Evolutionary conservation across 2,888 invertebrate species (phyloP), one percentile per base, ranked within the genome.

Genomic region (Platypus cylindrus): DNA sequence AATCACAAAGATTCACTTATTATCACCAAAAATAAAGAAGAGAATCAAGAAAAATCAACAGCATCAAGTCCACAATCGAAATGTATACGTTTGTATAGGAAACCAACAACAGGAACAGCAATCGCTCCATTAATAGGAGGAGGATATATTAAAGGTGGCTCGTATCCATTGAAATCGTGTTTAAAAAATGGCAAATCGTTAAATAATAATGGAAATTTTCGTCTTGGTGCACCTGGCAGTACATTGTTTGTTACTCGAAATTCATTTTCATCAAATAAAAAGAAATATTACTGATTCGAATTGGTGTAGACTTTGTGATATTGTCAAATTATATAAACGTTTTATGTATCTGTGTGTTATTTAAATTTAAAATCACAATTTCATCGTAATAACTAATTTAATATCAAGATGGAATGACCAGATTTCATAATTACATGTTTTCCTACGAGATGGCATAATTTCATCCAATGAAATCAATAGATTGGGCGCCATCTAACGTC

Each of bases 1-100:
- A 49, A 49, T 33, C 55, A 55, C 34, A 57, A 53, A 9, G 56
- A 57, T 45, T 58, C 58, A 11, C 48, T 55, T 26, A 52, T 55
- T 32, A 44, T 56, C 11, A 45, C 42, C 23, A 50, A 45, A 16
- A 55, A 50, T 34, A 57, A 53, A 30, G 52, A 55, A 38, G 46
- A 42, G 7, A 43, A 48, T 13, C 43, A 43, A 3, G 46, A 47
- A 17, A n/a, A n/a, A n/a, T 43, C 48, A 3, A 53, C 48, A 38
- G 43, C 47, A 13, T 45, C 44, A 30, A 48, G 47, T 26, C 53
- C 54, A 20, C 56, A 58, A 40, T 57, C 56, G 1, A 52, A 51
- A 39, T 55, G 49, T 30, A 50, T 56, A 29, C 46, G 49, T 29
- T 32, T 55, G 16, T 52, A 47, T 29, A 50, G 48, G 27, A 52